A percentile compares a stretch with the other conserved stretches of the same genome.
phyloP scores from a whole-genome alignment of 2,113 vertebrate species.

The Rissa tridactyla region DNA sequence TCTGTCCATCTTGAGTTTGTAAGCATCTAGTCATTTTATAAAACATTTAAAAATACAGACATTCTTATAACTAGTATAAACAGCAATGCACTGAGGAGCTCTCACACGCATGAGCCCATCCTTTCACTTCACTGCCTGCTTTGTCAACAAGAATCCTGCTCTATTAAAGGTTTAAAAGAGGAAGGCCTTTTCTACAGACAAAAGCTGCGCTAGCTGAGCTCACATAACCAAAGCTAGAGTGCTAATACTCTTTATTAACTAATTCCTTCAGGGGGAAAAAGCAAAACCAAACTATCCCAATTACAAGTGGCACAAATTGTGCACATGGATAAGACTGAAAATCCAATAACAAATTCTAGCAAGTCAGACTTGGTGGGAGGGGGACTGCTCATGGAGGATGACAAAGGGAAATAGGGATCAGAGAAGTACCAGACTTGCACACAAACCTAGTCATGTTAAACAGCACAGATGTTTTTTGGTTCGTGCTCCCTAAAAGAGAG shows the following conservation, averaged over 20 bases:
- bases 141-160: neutral
- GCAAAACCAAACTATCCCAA: constrained; percentile 1
- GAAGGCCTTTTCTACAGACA: neutral
- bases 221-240: neutral
- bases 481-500: neutral
- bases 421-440: neutral
- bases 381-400: neutral
- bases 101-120: neutral
- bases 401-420: neutral
- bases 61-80: neutral
- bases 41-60: neutral
- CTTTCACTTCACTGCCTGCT: neutral
- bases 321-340: neutral
- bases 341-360: neutral
- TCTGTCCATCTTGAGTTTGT: neutral
- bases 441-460: neutral
- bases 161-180: neutral
- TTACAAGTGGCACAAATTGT: neutral
- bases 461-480: neutral
- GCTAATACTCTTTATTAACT: neutral
- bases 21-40: neutral
- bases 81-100: neutral
- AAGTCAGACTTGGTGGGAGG: neutral
- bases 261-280: neutral
- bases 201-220: neutral